Base-by-base conservation (phyloP, 2,797 vertebrate genomes). In the Falco peregrinus region DNA sequence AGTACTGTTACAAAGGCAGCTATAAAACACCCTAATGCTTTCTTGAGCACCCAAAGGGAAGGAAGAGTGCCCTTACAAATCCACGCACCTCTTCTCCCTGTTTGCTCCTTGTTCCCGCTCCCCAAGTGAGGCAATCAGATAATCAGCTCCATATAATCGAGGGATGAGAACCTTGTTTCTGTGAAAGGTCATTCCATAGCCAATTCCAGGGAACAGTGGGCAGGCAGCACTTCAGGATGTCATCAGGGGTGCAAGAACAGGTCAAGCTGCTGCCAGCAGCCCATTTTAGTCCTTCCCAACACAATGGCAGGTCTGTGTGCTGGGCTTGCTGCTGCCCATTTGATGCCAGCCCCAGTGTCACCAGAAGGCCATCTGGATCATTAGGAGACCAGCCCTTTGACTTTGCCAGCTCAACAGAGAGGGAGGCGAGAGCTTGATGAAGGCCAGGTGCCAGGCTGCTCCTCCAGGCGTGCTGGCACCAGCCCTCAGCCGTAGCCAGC, bases 361-460 rank as follows among this genome's bases (percentile, higher is more conserved):
- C 41, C 69, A 75, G 54, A 53, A 91, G 88, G 94, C 57, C 83
- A 76, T 75, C 59, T 39, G 65, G 76, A 90, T 95, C 92, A 59
- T 95, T 96, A 95, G 91, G 90, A 88, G n/a, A 84, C 73, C 50
- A 81, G 39, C 69, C 76, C 85, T 93, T 88, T 94, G 88, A 88
- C 90, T 95, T 86, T 0, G 0, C 18, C 9, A 6, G 73, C 1
- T 10, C 35, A 53, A 9, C 57, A 63, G 25, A 64, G 56, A 64
- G 51, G 48, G 61, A 86, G 80, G 65, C 1, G 1, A 53, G 67
- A 73, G 56, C 43, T 1, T 13, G 82, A 76, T 13, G 82, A 80
- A 85, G 73, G 73, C 79, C 60, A 83, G 50, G 63, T 89, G 87
- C 90, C 91, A 84, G 61, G 61, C 76, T 56, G 31, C 68, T 76